Conservation (phyloP, 2,797 vertebrate genomes). For the Diglossa cyanea region DNA sequence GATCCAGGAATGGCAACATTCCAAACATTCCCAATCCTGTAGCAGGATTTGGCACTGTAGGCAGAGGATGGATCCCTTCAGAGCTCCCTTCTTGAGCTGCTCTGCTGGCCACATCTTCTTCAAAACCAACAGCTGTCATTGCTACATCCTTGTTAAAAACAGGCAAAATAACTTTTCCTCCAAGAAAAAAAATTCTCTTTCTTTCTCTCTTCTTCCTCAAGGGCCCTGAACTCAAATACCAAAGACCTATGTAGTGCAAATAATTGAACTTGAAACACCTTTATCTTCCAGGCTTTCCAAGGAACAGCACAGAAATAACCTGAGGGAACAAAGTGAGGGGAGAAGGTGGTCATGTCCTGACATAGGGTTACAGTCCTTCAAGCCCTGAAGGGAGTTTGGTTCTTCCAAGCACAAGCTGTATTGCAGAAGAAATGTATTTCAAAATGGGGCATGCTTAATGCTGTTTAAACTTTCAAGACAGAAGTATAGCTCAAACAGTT, state of each 20-base stretch:
- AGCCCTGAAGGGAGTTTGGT: background rate
- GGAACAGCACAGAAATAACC: background rate
- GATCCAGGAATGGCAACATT: background rate
- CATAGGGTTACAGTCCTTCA: fast-evolving
- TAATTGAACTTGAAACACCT: background rate
- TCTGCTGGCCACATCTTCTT: background rate
- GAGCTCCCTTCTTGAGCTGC: background rate
- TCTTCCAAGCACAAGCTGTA: background rate
- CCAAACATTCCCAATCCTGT: fast-evolving
- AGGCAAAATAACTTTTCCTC: background rate
- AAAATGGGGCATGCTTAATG: background rate
- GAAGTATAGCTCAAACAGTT: background rate
- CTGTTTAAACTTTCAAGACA: background rate
- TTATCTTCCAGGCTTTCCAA: background rate
- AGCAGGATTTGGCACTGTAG: fast-evolving
- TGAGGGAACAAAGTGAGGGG: background rate
- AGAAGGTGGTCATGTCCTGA: background rate
- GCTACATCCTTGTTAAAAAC: background rate
- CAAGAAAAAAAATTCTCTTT: background rate
- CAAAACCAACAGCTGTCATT: background rate
- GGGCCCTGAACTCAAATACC: background rate
- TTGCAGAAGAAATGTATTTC: background rate
- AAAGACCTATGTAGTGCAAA: background rate
- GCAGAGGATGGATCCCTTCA: background rate
- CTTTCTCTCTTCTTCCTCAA: background rate